Evolutionary conservation across 2,888 invertebrate species (phyloP), one percentile per base, ranked within the genome.

Genomic region (Siphlonurus alternatus): DNA sequence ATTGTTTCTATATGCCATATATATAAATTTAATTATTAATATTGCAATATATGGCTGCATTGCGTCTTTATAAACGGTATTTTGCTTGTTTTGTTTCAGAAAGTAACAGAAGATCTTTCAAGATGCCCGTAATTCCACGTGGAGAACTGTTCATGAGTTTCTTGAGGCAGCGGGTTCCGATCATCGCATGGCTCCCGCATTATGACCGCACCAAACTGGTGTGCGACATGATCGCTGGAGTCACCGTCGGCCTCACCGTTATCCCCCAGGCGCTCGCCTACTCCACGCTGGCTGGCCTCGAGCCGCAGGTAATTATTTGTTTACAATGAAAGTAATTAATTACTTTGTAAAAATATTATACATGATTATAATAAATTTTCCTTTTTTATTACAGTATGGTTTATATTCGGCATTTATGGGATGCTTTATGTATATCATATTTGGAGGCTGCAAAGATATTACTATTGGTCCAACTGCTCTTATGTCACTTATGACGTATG

Each of bases 321-420:
- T 22, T 53, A 24, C 2, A 25, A 15, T 63, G 2, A 59, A 53
- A 2, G 7, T 59, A 23, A 25, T 65, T 66, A 61, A 53, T 59
- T 7, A 25, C 18, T 23, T 38, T 2, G 2, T 38, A 38, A 10
- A 10, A 38, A 10, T 38, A 38, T 38, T 38, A 59, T 19, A 10
- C 7, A 15, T 20, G 7, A 59, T 10, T 59, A 20, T 61, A 23
- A 22, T 61, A 51, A 25, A 10, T 10, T 25, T 62, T 51, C 62
- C 1, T 65, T 68, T 66, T 66, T 66, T n/a, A n/a, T 77, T 79
- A 65, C 80, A 95, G 92, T 94, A 92, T 78, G 96, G 96, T 2
- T 81, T 97, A 61, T 96, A 96, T 77, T 93, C 94, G 0, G 90
- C 95, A 1, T 96, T 96, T 76, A 83, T 93, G 77, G 94, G 95